Conservation (phyloP, 2,113 vertebrate species). For the Nicator chloris region DNA sequence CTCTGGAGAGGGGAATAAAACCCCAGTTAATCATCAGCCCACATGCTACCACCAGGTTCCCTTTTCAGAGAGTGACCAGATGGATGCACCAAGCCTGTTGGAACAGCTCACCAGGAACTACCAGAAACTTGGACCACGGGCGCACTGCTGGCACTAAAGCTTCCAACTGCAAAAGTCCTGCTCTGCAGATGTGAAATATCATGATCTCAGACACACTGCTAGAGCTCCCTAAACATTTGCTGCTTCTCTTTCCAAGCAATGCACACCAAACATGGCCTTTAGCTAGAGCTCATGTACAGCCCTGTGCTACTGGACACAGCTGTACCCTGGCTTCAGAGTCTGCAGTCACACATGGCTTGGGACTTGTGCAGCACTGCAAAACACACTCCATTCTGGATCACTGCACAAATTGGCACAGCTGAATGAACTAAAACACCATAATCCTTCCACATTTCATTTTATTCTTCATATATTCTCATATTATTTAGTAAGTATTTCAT, state of each 20-base stretch:
- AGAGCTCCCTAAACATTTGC: background rate
- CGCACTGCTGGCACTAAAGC: background rate
- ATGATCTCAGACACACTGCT: rapidly evolving
- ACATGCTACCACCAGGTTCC: background rate
- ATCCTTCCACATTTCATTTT: background rate
- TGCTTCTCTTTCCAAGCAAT: background rate
- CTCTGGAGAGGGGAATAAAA: rapidly evolving
- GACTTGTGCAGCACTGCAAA: background rate
- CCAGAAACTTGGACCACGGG: background rate
- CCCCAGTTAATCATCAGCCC: background rate
- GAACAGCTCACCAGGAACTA: background rate
- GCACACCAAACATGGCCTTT: background rate
- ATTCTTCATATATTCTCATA: background rate
- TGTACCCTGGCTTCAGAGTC: rapidly evolving
- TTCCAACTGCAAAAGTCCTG: background rate
- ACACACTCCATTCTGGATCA: background rate
- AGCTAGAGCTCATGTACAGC: background rate
- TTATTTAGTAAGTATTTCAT: background rate
- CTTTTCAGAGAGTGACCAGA: background rate
- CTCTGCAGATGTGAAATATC: background rate
- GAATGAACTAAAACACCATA: background rate
- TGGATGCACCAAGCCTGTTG: background rate
- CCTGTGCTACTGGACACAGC: rapidly evolving
- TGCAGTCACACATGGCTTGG: rapidly evolving
- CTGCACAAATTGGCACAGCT: background rate